phyloP scores from a whole-genome alignment of 2,797 vertebrate species.

The Crocidura indochinensis region DNA sequence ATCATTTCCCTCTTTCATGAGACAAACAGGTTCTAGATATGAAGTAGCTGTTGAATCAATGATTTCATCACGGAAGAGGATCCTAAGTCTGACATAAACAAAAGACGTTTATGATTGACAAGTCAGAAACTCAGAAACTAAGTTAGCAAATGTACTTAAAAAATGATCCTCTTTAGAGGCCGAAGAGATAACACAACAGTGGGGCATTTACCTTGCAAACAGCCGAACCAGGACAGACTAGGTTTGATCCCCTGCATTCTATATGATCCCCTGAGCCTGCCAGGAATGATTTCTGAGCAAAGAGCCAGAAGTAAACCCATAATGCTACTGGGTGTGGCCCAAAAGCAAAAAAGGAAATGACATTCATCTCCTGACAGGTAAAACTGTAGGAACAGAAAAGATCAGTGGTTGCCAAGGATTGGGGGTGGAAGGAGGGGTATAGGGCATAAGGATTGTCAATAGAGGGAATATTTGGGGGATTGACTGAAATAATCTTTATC shows the following conservation, averaged over 20 bases:
- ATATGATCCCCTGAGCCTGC: too few relatives aligned
- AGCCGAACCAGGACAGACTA: too few relatives aligned
- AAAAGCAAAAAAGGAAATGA: not conserved
- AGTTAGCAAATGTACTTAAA: too few relatives aligned
- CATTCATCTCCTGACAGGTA: not conserved
- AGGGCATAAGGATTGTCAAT: not conserved
- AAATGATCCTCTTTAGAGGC: too few relatives aligned
- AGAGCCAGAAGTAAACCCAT: too few relatives aligned
- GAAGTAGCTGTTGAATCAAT: not conserved
- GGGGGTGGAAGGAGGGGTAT: not conserved
- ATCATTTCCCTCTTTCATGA: not conserved
- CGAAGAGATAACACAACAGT: too few relatives aligned
- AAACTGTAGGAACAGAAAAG: constrained; percentile 8
- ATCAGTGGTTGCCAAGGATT: not conserved
- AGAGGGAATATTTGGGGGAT: not conserved
- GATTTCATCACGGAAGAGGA: not conserved
- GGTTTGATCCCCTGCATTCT: too few relatives aligned
- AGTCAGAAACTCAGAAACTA: not conserved
- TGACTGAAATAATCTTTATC: not conserved
- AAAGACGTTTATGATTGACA: not conserved
- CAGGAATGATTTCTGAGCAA: too few relatives aligned
- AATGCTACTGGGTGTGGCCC: too few relatives aligned
- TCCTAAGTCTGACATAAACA: constrained; percentile 44
- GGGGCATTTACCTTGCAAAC: too few relatives aligned
- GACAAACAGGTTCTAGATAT: not conserved